Evolutionary conservation across 1,140 invertebrate species (phyloP).

Genomic region (Drosophila bocki): DNA sequence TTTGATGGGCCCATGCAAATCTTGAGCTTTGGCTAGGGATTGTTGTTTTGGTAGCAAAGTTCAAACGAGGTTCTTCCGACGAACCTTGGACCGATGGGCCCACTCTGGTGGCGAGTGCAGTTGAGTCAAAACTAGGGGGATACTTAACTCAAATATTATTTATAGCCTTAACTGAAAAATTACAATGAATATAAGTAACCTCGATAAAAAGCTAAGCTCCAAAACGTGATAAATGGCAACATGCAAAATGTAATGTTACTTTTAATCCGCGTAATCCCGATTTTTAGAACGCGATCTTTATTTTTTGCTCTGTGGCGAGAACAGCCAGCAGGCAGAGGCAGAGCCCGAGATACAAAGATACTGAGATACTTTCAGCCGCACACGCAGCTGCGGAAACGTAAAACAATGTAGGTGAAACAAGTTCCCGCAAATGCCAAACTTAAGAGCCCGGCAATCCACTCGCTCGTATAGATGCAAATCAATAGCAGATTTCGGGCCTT

Average conservation of each 20-base stretch:
- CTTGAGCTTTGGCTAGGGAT: constrained; percentile 38
- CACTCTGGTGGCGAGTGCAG: constrained; percentile 24
- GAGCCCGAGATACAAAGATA: constrained; percentile 45
- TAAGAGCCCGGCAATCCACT: constrained; percentile 61
- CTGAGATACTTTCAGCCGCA: constrained; percentile 53
- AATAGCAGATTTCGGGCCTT: constrained; percentile 73
- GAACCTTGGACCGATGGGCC: constrained; percentile 63
- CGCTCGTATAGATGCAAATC: constrained; percentile 76
- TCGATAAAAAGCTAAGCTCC: not conserved
- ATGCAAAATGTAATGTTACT: not conserved
- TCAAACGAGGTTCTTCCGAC: constrained; percentile 42
- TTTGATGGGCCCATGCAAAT: constrained; percentile 61
- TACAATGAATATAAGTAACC: not conserved
- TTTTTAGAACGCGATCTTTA: constrained; percentile 6
- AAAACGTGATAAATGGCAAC: not conserved
- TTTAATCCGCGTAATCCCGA: constrained; percentile 20
- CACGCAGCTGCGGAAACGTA: constrained; percentile 79
- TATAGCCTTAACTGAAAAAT: not conserved
- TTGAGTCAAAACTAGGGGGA: not conserved
- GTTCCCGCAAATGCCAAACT: constrained; percentile 71
- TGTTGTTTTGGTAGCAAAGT: constrained; percentile 51
- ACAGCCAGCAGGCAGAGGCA: constrained; percentile 26
- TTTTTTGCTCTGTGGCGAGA: constrained; percentile 26
- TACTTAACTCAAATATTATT: not conserved
- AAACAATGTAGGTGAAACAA: constrained; percentile 81